Evolutionary conservation across 2,888 invertebrate species (phyloP).

Genomic region (Lamproptera curius): DNA sequence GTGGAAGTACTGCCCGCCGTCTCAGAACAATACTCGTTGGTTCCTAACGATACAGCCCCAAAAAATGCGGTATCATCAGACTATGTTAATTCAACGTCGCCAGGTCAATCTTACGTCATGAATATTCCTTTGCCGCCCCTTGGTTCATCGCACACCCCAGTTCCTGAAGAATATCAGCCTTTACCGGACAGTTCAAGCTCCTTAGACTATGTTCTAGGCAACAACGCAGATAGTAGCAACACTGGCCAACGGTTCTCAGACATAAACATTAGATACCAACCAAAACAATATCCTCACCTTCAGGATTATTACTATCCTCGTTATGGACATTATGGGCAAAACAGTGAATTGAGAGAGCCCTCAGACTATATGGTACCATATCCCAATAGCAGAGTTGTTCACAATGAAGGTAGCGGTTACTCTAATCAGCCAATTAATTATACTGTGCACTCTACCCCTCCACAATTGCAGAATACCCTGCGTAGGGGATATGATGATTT

Average conservation of each 20-base stretch:
- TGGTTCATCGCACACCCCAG: slow-evolving; percentile 57
- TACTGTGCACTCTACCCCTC: slow-evolving; percentile 37
- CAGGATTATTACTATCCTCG: slow-evolving; percentile 53
- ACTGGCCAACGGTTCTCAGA: slow-evolving; percentile 41
- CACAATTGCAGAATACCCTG: slow-evolving; percentile 33
- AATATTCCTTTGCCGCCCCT: slow-evolving; percentile 51
- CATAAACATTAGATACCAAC: slow-evolving; percentile 63
- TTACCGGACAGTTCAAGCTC: slow-evolving; percentile 67
- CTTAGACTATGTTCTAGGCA: slow-evolving; percentile 48
- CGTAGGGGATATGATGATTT: slow-evolving; percentile 38
- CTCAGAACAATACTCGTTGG: slow-evolving; percentile 36
- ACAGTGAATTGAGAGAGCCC: slow-evolving; percentile 36
- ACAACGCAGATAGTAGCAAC: slow-evolving; percentile 41
- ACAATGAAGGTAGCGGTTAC: slow-evolving; percentile 49
- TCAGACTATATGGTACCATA: slow-evolving; percentile 48
- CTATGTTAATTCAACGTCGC: slow-evolving; percentile 57
- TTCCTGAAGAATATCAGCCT: slow-evolving; percentile 71
- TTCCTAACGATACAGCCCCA: slow-evolving; percentile 36
- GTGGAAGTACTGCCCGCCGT: slow-evolving; percentile 62
- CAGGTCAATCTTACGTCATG: slow-evolving; percentile 50
- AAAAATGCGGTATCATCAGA: slow-evolving; percentile 55
- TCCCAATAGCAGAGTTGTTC: slow-evolving; percentile 49
- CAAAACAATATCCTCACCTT: slow-evolving; percentile 45
- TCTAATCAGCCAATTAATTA: slow-evolving; percentile 45
- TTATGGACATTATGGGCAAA: slow-evolving; percentile 33